These are phyloP conservation scores for Formica selysi DNA, from an alignment of 1,140 invertebrate species.

Conservation along the genomic window DNA sequence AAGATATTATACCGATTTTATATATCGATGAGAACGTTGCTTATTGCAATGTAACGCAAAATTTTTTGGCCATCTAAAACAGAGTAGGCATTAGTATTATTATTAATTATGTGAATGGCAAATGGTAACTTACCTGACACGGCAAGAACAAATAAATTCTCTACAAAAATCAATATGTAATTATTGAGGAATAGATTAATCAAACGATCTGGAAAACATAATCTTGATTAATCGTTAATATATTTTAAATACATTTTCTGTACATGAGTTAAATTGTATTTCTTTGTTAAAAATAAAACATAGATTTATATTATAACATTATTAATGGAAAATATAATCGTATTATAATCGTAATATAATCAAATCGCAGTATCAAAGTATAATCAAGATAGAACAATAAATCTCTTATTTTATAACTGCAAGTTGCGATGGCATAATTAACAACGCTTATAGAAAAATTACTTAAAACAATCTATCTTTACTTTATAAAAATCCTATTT, in stretches of 20 bases:
- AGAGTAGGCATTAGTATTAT: slow-evolving; percentile 29
- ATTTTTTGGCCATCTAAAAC: slow-evolving; percentile 44
- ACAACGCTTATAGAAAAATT: slow-evolving; percentile 28
- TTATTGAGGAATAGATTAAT: slow-evolving; percentile 6
- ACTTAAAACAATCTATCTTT: slow-evolving; percentile 5
- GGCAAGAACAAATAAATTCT: neutral
- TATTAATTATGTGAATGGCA: slow-evolving; percentile 23
- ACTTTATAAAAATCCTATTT: slow-evolving; percentile 11
- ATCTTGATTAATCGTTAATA: slow-evolving; percentile 38
- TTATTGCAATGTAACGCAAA: slow-evolving; percentile 42
- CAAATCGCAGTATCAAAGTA: neutral
- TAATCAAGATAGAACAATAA: slow-evolving; percentile 26
- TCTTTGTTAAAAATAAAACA: slow-evolving; percentile 30
- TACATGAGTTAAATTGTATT: slow-evolving; percentile 22
- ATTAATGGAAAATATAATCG: slow-evolving; percentile 19
- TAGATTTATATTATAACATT: slow-evolving; percentile 30
- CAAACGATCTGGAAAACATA: neutral
- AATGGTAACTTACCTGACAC: slow-evolving; percentile 39
- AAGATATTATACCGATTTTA: slow-evolving; percentile 8
- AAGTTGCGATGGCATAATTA: neutral
- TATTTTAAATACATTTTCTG: slow-evolving; percentile 42
- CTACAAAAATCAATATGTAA: neutral
- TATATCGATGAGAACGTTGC: neutral
- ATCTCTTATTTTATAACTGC: slow-evolving; percentile 24
- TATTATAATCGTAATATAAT: too few species aligned